Conservation (phyloP, 2,113 vertebrate species). For the Rhea americana region DNA sequence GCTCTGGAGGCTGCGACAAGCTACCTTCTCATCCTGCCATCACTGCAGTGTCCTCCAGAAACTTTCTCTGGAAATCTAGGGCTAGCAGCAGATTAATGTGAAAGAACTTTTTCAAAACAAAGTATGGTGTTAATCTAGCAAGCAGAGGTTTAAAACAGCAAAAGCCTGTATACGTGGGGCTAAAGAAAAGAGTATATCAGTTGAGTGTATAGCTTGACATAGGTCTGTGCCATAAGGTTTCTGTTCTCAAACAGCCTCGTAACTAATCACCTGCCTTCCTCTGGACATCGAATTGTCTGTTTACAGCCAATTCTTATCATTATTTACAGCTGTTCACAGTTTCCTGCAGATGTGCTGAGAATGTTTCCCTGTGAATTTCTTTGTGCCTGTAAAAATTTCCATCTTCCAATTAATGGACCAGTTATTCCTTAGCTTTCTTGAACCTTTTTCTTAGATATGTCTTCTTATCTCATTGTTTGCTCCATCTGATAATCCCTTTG, state of each 20-base stretch:
- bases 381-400: neutral
- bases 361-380: neutral
- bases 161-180: neutral
- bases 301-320: too few relatives aligned
- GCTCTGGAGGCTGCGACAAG: neutral
- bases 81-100: fast-evolving
- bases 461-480: neutral
- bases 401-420: neutral
- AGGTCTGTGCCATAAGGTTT: neutral
- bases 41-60: neutral
- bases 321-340: neutral
- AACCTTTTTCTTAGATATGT: neutral
- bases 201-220: neutral
- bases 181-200: neutral
- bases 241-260: neutral
- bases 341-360: neutral
- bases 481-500: neutral
- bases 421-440: neutral
- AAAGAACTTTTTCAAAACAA: neutral
- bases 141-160: neutral
- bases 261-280: neutral
- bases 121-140: neutral
- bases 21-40: neutral
- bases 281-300: neutral
- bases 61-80: neutral